Percentiles rank a stretch among this genome's conserved stretches.
These are phyloP conservation scores for Odiellus spinosus DNA, from an alignment of 2,888 invertebrate species.

Conservation along the genomic window DNA sequence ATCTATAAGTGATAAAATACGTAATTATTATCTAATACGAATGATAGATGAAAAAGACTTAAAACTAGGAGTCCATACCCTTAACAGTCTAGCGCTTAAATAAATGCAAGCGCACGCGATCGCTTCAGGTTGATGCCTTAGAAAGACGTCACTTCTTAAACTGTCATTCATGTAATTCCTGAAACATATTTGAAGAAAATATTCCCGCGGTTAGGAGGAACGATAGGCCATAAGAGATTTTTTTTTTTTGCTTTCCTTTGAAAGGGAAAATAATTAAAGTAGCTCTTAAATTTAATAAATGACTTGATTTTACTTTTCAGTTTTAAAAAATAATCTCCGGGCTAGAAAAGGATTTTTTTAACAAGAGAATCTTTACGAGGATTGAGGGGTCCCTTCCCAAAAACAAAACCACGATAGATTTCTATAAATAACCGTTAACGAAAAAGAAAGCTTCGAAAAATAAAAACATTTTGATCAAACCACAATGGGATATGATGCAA, in stretches of 20 bases:
- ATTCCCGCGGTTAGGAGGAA: not conserved
- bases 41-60: slow-evolving; percentile 4
- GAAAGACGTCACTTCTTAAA: slow-evolving; percentile 86
- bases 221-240: not conserved
- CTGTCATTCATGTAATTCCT: slow-evolving; percentile 99
- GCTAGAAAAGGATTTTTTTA: too few species aligned
- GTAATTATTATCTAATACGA: not conserved
- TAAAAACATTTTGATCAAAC: slow-evolving; percentile 24
- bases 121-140: slow-evolving; percentile 87
- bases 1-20: slow-evolving; percentile 23
- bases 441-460: not conserved
- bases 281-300: not conserved
- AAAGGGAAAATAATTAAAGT: not conserved
- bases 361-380: too few species aligned
- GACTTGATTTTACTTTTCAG: too few species aligned
- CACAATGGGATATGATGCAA: not conserved
- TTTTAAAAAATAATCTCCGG: too few species aligned
- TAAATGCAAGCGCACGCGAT: slow-evolving; percentile 99
- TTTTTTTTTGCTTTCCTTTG: not conserved
- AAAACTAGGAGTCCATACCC: slow-evolving; percentile 34
- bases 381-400: too few species aligned
- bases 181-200: slow-evolving; percentile 18
- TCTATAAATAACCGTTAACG: too few species aligned
- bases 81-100: slow-evolving; percentile 73
- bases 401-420: too few species aligned